phyloP scores from a whole-genome alignment of 2,797 vertebrate genomes.

The Sebastes vulpes region DNA sequence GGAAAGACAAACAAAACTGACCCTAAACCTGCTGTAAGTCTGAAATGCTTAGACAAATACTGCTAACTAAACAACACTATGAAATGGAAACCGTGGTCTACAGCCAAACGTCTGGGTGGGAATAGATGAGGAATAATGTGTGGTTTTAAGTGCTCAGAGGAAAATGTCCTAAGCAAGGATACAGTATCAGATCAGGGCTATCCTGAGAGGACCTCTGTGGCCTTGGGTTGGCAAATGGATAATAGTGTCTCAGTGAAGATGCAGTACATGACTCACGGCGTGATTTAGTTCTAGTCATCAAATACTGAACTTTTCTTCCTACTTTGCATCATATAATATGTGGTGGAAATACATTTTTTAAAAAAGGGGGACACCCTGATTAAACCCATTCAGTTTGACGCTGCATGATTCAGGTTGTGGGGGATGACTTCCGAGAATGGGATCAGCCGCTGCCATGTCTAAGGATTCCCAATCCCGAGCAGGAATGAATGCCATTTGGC shows the following conservation, averaged over 20 bases:
- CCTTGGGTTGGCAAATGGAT: neutral
- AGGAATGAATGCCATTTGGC: constrained; percentile 39
- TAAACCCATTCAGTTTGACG: constrained; percentile 3
- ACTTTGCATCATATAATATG: neutral
- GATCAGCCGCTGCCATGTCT: constrained; percentile 46
- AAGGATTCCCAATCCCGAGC: constrained; percentile 54
- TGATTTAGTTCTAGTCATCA: neutral
- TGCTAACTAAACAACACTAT: constrained; percentile 55
- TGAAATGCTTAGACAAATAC: constrained; percentile 37
- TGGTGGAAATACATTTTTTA: neutral
- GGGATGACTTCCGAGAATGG: constrained; percentile 24
- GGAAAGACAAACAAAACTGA: constrained; percentile 51
- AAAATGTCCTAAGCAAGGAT: constrained; percentile 8
- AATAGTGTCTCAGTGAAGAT: neutral
- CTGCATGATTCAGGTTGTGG: neutral
- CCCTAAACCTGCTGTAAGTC: constrained; percentile 38
- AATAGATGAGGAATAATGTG: constrained; percentile 31
- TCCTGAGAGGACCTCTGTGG: constrained; percentile 29
- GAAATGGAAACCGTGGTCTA: constrained; percentile 55
- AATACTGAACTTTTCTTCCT: neutral
- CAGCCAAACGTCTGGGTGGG: constrained; percentile 60
- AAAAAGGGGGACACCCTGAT: neutral
- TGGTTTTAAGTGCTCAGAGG: constrained; percentile 31
- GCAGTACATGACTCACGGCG: neutral
- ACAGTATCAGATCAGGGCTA: neutral